phyloP scores from a whole-genome alignment of 2,113 vertebrate genomes.

The Spermophilus dauricus region DNA sequence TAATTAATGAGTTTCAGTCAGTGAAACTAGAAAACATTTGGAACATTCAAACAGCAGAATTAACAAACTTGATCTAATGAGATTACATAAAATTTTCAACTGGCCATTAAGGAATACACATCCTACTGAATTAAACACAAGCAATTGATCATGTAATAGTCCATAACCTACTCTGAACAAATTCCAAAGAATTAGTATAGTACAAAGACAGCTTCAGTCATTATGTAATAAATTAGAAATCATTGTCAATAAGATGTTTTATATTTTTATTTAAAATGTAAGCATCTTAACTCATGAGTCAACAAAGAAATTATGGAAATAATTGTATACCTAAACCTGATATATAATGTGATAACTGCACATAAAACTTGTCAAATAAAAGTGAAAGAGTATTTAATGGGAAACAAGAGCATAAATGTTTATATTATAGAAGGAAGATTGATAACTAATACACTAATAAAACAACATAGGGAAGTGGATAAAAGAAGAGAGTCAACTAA shows the following conservation, averaged over 20 bases:
- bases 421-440: neutral
- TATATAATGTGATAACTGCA: neutral
- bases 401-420: neutral
- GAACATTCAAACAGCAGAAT: neutral
- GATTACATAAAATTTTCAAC: neutral
- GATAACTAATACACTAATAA: neutral
- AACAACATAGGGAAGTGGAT: neutral
- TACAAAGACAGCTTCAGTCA: neutral
- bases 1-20: neutral
- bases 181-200: neutral
- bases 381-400: neutral
- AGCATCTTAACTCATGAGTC: neutral
- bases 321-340: neutral
- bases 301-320: slow-evolving; percentile 2
- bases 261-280: neutral
- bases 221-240: neutral
- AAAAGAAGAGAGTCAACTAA: neutral
- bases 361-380: neutral
- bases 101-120: neutral
- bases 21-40: neutral
- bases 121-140: neutral
- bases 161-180: neutral
- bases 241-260: neutral
- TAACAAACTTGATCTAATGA: neutral
- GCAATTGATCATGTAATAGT: neutral